Evolutionary conservation across 1,140 invertebrate species (phyloP).

Genomic region (Lerema accius): DNA sequence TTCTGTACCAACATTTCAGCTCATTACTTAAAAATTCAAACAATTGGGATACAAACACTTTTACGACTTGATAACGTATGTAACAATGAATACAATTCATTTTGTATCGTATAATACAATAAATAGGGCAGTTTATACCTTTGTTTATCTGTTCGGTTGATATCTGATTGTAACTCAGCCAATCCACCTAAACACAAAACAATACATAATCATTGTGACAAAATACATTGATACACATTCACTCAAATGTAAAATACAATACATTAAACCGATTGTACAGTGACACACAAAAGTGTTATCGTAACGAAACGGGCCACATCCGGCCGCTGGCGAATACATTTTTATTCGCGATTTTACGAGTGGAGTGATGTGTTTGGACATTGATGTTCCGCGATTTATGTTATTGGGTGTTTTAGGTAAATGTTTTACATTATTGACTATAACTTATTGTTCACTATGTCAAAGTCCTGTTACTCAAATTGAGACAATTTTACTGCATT

Average conservation of each 20-base stretch:
- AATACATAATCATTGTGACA: background rate
- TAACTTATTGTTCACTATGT: background rate
- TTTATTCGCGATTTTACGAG: constrained; percentile 39
- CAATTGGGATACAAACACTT: no score
- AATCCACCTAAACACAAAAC: background rate
- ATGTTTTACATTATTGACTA: background rate
- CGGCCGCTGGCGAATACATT: constrained; percentile 32
- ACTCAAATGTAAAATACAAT: constrained; percentile 38
- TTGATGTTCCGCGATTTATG: background rate
- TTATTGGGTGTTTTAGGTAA: background rate
- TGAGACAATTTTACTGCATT: no score
- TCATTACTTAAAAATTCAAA: no score
- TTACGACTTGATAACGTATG: no score
- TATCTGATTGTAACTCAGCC: background rate
- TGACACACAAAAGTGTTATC: constrained; percentile 47
- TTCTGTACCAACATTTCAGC: no score
- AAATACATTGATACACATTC: constrained; percentile 24
- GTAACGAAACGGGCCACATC: constrained; percentile 40
- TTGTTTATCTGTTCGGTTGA: background rate
- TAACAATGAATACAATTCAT: background rate
- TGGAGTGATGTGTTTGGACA: background rate
- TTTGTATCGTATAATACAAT: background rate
- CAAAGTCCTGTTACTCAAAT: no score
- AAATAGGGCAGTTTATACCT: background rate
- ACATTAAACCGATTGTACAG: constrained; percentile 39